These are phyloP conservation scores for Genyomyrus donnyi DNA, from an alignment of 2,113 vertebrate species.

Conservation along the genomic window DNA sequence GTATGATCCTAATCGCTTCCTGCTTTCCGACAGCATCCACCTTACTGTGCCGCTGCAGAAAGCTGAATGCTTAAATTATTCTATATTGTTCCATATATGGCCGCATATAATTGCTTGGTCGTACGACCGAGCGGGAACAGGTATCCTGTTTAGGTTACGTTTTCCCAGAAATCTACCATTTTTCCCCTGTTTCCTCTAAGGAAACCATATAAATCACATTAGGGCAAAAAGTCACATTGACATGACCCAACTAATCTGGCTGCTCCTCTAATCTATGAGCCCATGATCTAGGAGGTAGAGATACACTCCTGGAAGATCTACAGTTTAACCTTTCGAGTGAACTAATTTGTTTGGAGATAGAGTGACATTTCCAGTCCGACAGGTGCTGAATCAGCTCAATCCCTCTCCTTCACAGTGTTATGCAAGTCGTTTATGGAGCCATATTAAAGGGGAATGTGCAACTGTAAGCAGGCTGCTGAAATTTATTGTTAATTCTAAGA, in stretches of 20 bases:
- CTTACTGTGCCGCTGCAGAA: not conserved
- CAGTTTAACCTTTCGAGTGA: slow-evolving; percentile 9
- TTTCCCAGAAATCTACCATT: not conserved
- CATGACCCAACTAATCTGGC: slow-evolving; percentile 3
- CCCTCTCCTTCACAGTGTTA: not conserved
- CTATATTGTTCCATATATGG: not conserved
- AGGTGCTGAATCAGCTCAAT: not conserved
- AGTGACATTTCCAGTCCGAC: not conserved
- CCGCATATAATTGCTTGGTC: not conserved
- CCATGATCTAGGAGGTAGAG: slow-evolving; percentile 17
- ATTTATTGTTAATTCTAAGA: not conserved
- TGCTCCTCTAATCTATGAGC: not conserved
- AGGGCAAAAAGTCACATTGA: not conserved
- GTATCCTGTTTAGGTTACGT: not conserved
- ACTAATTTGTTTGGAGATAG: slow-evolving; percentile 9
- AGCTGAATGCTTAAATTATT: not conserved
- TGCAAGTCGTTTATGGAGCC: not conserved
- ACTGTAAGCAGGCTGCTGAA: not conserved
- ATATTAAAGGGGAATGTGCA: not conserved
- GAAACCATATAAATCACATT: not conserved
- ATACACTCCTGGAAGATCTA: slow-evolving; percentile 15
- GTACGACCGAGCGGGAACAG: not conserved
- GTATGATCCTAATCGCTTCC: not conserved
- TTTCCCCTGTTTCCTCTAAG: not conserved
- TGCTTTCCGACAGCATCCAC: not conserved